Conservation (phyloP, 1,140 invertebrate species). For the Liolophura sinensis region DNA sequence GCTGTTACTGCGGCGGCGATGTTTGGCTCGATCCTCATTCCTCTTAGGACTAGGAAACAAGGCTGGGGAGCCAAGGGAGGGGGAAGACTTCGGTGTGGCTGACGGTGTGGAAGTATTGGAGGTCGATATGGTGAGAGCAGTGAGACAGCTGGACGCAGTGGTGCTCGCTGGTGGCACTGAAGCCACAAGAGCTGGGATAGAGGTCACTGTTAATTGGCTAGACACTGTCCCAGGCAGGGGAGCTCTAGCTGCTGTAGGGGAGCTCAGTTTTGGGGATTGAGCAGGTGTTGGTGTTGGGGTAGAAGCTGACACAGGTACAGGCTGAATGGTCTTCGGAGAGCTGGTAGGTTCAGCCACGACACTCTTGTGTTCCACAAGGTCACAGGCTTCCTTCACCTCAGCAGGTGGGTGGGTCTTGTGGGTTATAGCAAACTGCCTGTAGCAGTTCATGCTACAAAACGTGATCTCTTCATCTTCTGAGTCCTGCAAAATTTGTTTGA, state of each 20-base stretch:
- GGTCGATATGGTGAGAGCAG: slow-evolving; percentile 23
- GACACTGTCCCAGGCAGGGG: slow-evolving; percentile 9
- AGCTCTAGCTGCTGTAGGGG: slow-evolving; percentile 13
- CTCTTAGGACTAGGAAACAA: slow-evolving; percentile 23
- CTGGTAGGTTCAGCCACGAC: slow-evolving; percentile 32
- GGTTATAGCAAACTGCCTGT: slow-evolving; percentile 76
- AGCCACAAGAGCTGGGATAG: too few species aligned
- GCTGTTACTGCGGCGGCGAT: slow-evolving; percentile 34
- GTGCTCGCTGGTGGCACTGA: too few species aligned
- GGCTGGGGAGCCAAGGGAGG: slow-evolving; percentile 27
- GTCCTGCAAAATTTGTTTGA: slow-evolving; percentile 3
- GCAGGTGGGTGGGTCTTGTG: slow-evolving; percentile 61
- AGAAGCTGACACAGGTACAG: not conserved
- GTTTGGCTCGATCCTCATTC: slow-evolving; percentile 21
- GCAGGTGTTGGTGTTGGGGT: slow-evolving; percentile 8
- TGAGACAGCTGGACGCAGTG: not conserved
- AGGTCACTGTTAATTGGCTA: not conserved
- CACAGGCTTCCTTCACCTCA: slow-evolving; percentile 62
- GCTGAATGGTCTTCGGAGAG: too few species aligned
- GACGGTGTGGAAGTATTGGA: slow-evolving; percentile 11
- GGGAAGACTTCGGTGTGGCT: slow-evolving; percentile 25
- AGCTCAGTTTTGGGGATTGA: slow-evolving; percentile 11
- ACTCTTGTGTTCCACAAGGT: slow-evolving; percentile 69
- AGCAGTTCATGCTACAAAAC: slow-evolving; percentile 85
- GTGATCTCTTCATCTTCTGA: slow-evolving; percentile 57